Evolutionary conservation across 2,888 invertebrate genomes (phyloP).

Genomic region (Agonum fuliginosum): DNA sequence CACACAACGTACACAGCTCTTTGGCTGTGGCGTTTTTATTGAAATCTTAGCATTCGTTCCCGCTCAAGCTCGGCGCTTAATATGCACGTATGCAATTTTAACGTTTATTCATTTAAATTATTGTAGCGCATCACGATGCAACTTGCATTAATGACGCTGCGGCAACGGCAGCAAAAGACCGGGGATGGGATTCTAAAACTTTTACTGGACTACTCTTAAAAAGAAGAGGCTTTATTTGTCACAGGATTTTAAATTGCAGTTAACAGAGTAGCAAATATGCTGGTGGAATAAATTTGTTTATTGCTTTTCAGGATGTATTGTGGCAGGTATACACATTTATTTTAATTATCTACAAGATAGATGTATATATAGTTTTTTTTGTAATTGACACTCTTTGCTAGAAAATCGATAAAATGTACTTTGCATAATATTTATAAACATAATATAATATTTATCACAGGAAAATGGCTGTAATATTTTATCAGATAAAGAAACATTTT

Average conservation of each 20-base stretch:
- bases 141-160: conserved; percentile 64
- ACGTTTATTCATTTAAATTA: conserved; percentile 64
- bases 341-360: no score
- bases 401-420: no score
- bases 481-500: no score
- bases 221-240: neutral
- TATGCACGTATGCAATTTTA: conserved; percentile 60
- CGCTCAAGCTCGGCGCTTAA: conserved; percentile 49
- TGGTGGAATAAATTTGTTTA: neutral
- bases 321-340: no score
- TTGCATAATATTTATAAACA: no score
- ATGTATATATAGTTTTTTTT: no score
- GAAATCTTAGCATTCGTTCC: conserved; percentile 48
- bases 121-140: conserved; percentile 64
- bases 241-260: neutral
- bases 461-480: no score
- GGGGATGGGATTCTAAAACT: neutral
- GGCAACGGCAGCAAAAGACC: conserved; percentile 37
- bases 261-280: neutral
- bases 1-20: neutral
- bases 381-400: no score
- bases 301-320: neutral
- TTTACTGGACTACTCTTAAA: neutral
- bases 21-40: conserved; percentile 40
- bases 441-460: no score